Base-by-base conservation (phyloP, 2,797 vertebrate species). In the Anguilla megastoma region DNA sequence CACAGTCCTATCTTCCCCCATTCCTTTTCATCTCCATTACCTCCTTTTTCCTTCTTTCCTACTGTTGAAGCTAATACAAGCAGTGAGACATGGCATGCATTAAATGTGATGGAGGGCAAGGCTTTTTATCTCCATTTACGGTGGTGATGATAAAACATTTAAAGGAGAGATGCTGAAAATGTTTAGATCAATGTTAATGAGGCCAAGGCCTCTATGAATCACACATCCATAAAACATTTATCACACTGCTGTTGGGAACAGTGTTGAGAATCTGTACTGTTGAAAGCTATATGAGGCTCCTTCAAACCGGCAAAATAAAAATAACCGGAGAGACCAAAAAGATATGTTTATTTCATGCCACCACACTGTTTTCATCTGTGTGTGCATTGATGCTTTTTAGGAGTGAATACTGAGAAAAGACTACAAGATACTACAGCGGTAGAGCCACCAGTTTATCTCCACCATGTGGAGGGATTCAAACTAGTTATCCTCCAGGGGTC, bases 151-250 rank as follows among this genome's bases (percentile, higher is more conserved):
- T 82, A n/a, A 80, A 80, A 82, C 79, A 82, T 50, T 82, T 24
- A 82, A 10, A 82, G 79, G 18, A 82, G 41, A 48, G 79, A n/a
- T n/a, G 21, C 41, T 82, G 79, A 50, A 50, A 48, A 50, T 82
- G 79, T 82, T 82, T 82, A 82, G 79, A 82, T 50, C 79, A 50
- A 48, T 82, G 79, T 82, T 82, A 82, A 82, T 82, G 79, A 82
- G 79, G 79, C 79, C 41, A 24, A 9, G 1, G 41, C 79, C 10
- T 50, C 79, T n/a, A 82, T 50, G 79, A 82, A 82, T 82, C 79
- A 82, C 45, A 50, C 79, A 50, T 82, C 45, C 16, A 21, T 82
- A 82, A 82, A 82, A 82, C 79, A 50, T 82, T 82, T 6, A 82
- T 82, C 45, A n/a, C 79, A 82, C 45, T 24, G 79, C 79, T 24